These are phyloP conservation scores for Rosalia funebris DNA, from an alignment of 2,888 invertebrate genomes.

Conservation along the genomic window DNA sequence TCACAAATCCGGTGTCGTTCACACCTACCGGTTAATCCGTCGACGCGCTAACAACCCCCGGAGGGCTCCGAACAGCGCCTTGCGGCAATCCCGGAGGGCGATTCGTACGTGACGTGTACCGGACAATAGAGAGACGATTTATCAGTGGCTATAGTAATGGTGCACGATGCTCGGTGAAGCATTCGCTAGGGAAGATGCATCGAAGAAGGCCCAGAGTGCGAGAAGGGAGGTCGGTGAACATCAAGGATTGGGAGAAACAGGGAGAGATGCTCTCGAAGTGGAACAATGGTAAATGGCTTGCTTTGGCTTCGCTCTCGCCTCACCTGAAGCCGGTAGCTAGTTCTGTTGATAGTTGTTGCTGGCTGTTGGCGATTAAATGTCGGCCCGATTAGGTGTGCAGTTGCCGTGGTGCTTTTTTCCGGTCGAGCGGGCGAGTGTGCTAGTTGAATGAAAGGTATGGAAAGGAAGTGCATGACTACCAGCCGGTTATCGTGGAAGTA, in stretches of 20 bases:
- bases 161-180: constrained; percentile 20
- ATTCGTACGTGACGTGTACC: background rate
- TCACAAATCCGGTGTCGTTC: constrained; percentile 26
- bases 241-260: constrained; percentile 65
- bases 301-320: no score
- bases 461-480: no score
- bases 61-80: constrained; percentile 18
- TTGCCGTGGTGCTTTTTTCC: no score
- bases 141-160: constrained; percentile 18
- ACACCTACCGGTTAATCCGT: constrained; percentile 17
- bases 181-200: constrained; percentile 32
- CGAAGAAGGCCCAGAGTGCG: constrained; percentile 57
- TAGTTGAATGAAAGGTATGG: no score
- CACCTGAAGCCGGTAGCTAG: no score
- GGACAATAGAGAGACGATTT: no score
- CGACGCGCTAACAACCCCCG: constrained; percentile 6
- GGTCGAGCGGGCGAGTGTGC: no score
- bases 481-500: no score
- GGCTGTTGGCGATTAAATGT: no score
- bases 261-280: constrained; percentile 65
- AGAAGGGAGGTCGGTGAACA: constrained; percentile 63
- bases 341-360: no score
- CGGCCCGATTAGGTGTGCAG: no score
- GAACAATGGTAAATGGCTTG: constrained; percentile 67
- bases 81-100: constrained; percentile 1